phyloP scores from a whole-genome alignment of 30 jellyfish, hydroid and myxozoan species.

The Chrysaora quinquecirrha region DNA sequence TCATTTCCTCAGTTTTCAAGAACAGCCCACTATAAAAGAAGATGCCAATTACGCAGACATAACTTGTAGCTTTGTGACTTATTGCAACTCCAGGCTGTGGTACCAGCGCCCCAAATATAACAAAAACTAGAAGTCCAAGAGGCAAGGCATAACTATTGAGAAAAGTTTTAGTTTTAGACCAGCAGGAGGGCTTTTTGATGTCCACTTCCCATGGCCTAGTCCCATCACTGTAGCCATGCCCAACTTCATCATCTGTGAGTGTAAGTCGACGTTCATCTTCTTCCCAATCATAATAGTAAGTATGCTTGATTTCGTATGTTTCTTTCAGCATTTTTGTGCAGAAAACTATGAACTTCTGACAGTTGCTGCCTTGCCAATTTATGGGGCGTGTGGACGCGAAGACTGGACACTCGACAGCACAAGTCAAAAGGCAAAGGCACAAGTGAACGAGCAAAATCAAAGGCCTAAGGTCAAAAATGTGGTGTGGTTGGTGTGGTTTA shows the following conservation, averaged over 20 bases:
- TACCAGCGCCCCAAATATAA: constrained; percentile 84
- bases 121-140: constrained; percentile 68
- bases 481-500: too few relatives aligned
- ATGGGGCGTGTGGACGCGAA: too few relatives aligned
- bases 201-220: constrained; percentile 21
- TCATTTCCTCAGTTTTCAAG: constrained; percentile 79
- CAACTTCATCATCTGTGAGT: constrained; percentile 64
- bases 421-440: too few relatives aligned
- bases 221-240: constrained; percentile 45
- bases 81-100: constrained; percentile 89
- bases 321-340: constrained; percentile 11
- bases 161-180: constrained; percentile 28
- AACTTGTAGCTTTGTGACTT: constrained; percentile 76
- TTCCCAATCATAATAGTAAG: constrained; percentile 56
- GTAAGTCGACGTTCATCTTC: constrained; percentile 57
- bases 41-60: constrained; percentile 80
- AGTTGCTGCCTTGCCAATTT: too few relatives aligned
- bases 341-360: too few relatives aligned
- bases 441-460: too few relatives aligned
- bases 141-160: constrained; percentile 77
- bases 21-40: constrained; percentile 89
- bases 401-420: too few relatives aligned
- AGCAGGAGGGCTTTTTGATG: constrained; percentile 53
- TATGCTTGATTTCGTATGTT: constrained; percentile 46
- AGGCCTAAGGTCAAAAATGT: too few relatives aligned